These are phyloP conservation scores for Scaptomyza cyrtandrae DNA, from an alignment of 2,888 invertebrate genomes.

Conservation along the genomic window DNA sequence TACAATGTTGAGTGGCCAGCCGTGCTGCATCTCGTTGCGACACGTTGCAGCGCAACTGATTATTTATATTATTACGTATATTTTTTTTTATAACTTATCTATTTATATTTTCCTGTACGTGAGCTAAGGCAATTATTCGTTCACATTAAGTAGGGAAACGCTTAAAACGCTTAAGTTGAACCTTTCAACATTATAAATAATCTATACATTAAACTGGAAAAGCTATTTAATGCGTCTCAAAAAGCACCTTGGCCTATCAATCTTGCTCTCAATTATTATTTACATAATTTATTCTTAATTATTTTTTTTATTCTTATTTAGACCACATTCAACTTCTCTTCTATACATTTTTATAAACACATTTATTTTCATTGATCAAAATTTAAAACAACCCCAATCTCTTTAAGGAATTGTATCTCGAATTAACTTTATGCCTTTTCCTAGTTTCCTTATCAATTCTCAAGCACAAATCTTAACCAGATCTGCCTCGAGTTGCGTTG, in stretches of 20 bases:
- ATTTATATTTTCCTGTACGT: constrained; percentile 59
- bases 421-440: neutral
- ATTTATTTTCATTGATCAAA: no score
- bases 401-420: neutral
- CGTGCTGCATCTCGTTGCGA: constrained; percentile 52
- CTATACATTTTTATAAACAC: no score
- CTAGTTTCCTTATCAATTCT: neutral
- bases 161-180: constrained; percentile 7
- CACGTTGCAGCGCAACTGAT: constrained; percentile 61
- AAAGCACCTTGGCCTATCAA: neutral
- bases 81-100: constrained; percentile 58
- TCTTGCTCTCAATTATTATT: no score
- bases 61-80: constrained; percentile 79
- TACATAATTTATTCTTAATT: no score
- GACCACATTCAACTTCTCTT: no score
- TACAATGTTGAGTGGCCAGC: constrained; percentile 23
- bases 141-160: constrained; percentile 3
- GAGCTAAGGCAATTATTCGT: constrained; percentile 39
- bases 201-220: neutral
- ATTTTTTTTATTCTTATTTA: no score
- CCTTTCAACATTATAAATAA: neutral
- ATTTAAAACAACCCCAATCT: no score
- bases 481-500: constrained; percentile 3
- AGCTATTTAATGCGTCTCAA: neutral
- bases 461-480: neutral